Percentiles rank a stretch among this genome's conserved stretches.
Evolutionary conservation across 2,113 vertebrate species (phyloP).

Genomic region (Poeciliopsis turrubarensis): DNA sequence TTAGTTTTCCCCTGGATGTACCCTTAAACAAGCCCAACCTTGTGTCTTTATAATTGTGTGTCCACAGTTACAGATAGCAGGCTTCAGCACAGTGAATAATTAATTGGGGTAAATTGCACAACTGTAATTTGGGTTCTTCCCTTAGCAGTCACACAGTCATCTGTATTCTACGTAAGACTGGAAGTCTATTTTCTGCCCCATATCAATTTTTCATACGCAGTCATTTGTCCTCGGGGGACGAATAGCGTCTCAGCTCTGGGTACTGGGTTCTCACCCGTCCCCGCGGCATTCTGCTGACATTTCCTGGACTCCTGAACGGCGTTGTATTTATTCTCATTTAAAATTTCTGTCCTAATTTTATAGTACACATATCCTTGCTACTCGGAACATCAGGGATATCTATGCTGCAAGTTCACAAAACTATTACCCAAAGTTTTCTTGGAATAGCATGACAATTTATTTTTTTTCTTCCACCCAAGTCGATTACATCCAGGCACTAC

Average conservation of each 20-base stretch:
- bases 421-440: slow-evolving; percentile 9
- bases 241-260: slow-evolving; percentile 67
- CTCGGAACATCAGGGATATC: slow-evolving; percentile 25
- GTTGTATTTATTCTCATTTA: slow-evolving; percentile 45
- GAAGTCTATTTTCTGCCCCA: slow-evolving; percentile 77
- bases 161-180: slow-evolving; percentile 48
- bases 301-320: slow-evolving; percentile 42
- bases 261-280: slow-evolving; percentile 62
- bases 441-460: slow-evolving; percentile 22
- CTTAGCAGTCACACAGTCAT: slow-evolving; percentile 51
- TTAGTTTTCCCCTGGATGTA: slow-evolving; percentile 63
- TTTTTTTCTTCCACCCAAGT: slow-evolving; percentile 1
- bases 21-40: slow-evolving; percentile 69
- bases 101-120: slow-evolving; percentile 74
- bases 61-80: slow-evolving; percentile 62
- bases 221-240: slow-evolving; percentile 73
- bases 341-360: slow-evolving; percentile 42
- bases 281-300: slow-evolving; percentile 46
- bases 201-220: slow-evolving; percentile 80
- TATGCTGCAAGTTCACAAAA: slow-evolving; percentile 16
- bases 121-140: slow-evolving; percentile 61
- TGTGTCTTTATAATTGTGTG: slow-evolving; percentile 73
- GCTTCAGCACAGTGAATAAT: slow-evolving; percentile 65
- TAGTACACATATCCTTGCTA: not conserved
- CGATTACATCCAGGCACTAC: slow-evolving; percentile 23